Percentiles rank a stretch among this genome's conserved stretches.
Evolutionary conservation across 2,888 invertebrate genomes (phyloP).

Genomic region (Agrypnus murinus): DNA sequence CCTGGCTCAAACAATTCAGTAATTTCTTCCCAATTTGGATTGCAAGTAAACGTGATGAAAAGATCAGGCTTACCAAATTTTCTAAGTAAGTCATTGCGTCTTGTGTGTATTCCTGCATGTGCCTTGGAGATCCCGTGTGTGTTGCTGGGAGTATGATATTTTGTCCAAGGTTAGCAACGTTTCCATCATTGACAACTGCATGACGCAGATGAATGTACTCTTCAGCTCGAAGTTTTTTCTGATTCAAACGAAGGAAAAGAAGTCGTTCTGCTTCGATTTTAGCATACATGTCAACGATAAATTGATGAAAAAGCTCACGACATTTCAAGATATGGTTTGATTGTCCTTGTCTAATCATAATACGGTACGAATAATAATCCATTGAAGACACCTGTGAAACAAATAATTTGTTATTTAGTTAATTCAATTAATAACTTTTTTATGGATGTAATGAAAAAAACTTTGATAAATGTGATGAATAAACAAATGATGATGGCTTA

Average conservation of each 20-base stretch:
- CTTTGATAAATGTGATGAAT: too few species aligned
- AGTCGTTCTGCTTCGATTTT: conserved; percentile 67
- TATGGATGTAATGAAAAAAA: too few species aligned
- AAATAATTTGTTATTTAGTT: too few species aligned
- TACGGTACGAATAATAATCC: conserved; percentile 58
- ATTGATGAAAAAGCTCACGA: conserved; percentile 63
- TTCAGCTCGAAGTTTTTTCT: conserved; percentile 62
- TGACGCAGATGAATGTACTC: conserved; percentile 66
- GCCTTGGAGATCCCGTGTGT: conserved; percentile 61
- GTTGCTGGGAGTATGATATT: conserved; percentile 59
- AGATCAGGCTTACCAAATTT: conserved; percentile 62
- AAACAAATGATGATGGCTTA: too few species aligned
- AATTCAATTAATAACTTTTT: too few species aligned
- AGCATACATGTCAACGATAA: conserved; percentile 66
- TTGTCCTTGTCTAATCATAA: conserved; percentile 60
- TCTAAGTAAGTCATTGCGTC: conserved; percentile 63
- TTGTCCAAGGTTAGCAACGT: conserved; percentile 55
- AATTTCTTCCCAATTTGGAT: conserved; percentile 61
- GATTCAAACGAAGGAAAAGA: conserved; percentile 59
- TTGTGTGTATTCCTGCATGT: conserved; percentile 62
- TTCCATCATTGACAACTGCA: conserved; percentile 58
- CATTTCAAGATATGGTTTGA: conserved; percentile 60
- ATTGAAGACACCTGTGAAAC: conserved; percentile 47
- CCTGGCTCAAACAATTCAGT: conserved; percentile 15
- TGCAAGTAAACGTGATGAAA: conserved; percentile 63